A percentile compares a stretch with the other conserved stretches of the same genome.
Conservation (phyloP, 2,797 vertebrate species). For the Eleutherodactylus coqui region DNA sequence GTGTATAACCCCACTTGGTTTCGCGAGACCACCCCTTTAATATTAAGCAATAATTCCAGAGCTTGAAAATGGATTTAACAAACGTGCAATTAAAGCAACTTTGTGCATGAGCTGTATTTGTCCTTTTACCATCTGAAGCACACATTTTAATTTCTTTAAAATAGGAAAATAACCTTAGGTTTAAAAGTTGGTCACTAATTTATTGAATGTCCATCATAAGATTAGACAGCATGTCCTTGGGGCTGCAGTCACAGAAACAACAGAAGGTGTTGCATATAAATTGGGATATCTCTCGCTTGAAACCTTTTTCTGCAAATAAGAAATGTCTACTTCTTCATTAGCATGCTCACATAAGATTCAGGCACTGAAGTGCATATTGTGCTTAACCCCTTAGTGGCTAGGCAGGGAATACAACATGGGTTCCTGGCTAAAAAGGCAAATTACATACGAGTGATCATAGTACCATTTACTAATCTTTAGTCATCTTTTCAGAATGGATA, state of each 20-base stretch:
- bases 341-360: constrained; percentile 22
- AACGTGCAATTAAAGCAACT: not conserved
- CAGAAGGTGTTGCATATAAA: constrained; percentile 63
- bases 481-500: no score
- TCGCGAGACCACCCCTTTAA: no score
- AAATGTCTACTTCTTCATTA: constrained; percentile 51
- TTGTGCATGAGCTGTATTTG: constrained; percentile 23
- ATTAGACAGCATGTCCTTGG: constrained; percentile 59
- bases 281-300: constrained; percentile 48
- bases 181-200: constrained; percentile 55
- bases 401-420: not conserved
- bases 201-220: constrained; percentile 62
- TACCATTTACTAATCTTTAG: not conserved
- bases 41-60: not conserved
- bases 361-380: not conserved
- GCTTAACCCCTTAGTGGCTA: constrained; percentile 20
- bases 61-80: not conserved
- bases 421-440: no score
- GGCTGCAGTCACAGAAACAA: constrained; percentile 47
- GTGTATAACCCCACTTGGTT: no score
- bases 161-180: constrained; percentile 31
- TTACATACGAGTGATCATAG: not conserved
- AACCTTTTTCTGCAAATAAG: constrained; percentile 54
- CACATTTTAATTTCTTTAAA: constrained; percentile 31
- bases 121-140: constrained; percentile 9